Evolutionary conservation across 2,113 vertebrate genomes (phyloP).

Genomic region (Balaeniceps rex): DNA sequence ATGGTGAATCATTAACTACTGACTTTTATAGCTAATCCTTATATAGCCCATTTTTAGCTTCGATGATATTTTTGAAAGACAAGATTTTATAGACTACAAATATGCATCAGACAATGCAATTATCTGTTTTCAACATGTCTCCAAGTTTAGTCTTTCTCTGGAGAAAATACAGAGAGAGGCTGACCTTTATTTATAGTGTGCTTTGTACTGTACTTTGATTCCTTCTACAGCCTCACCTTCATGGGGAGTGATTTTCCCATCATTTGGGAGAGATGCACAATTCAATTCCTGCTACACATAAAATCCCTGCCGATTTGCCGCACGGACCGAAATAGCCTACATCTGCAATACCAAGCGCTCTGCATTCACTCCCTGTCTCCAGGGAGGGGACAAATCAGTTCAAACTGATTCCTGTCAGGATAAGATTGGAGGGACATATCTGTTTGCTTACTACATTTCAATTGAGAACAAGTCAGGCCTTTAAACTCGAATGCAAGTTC

Average conservation of each 20-base stretch:
- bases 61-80: not conserved
- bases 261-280: not conserved
- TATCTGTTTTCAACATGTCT: not conserved
- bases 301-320: not conserved
- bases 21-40: constrained; percentile 50
- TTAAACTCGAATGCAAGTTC: not conserved
- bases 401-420: not conserved
- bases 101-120: not conserved
- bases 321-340: not conserved
- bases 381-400: constrained; percentile 9
- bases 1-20: constrained; percentile 49
- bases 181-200: constrained; percentile 8
- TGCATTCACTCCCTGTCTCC: not conserved
- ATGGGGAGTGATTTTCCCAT: constrained; percentile 31
- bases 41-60: constrained; percentile 7
- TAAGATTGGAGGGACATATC: not conserved
- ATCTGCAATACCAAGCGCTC: not conserved
- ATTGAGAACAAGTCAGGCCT: not conserved
- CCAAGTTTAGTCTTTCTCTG: not conserved
- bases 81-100: not conserved
- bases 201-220: not conserved
- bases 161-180: not conserved
- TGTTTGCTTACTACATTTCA: not conserved
- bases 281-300: constrained; percentile 7
- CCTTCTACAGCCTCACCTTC: constrained; percentile 22